Evolutionary conservation across 1,140 invertebrate species (phyloP), one percentile per base, ranked within the genome.

Genomic region (Orchestia grillus): DNA sequence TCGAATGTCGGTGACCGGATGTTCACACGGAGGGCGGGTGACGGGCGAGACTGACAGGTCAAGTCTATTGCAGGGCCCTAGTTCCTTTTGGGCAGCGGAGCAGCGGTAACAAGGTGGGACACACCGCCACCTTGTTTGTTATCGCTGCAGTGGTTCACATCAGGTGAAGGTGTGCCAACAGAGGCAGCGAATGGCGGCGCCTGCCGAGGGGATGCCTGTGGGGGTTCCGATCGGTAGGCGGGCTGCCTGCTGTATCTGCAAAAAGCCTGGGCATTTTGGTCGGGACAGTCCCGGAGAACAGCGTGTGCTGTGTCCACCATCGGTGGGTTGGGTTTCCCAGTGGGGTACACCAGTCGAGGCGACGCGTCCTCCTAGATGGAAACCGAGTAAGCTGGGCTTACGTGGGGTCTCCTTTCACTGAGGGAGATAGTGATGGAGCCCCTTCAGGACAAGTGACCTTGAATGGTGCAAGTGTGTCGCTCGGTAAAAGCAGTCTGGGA

Each of bases 341-440:
- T 88, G 41, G 87, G 40, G 87, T 6, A 36, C 87, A 36, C 87
- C 40, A 88, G 87, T 88, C 87, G 87, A 42, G 87, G 87, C 87
- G 87, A 88, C 87, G 87, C 87, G 41, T 88, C 36, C 36, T 88
- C 87, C 87, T 6, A 6, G 36, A 88, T 42, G 87, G 87, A 88
- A n/a, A 88, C 87, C 87, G 87, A 88, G 87, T 88, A 88, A 88
- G 87, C 87, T 36, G 87, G 87, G 87, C 87, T 88, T 88, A 88
- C 87, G 8, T 6, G 87, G 41, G 87, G 87, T 88, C 87, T 88
- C 41, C 87, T 88, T 36, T 88, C 87, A 11, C 87, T 88, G 87
- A 36, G 87, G 87, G 36, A 42, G 4, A 36, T 88, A 36, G 40
- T 36, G 40, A 36, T 88, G 87, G n/a, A n/a, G n/a, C n/a, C 87